Base-by-base conservation (phyloP, 2,797 vertebrate species). In the Oreonectes daqikongensis region DNA sequence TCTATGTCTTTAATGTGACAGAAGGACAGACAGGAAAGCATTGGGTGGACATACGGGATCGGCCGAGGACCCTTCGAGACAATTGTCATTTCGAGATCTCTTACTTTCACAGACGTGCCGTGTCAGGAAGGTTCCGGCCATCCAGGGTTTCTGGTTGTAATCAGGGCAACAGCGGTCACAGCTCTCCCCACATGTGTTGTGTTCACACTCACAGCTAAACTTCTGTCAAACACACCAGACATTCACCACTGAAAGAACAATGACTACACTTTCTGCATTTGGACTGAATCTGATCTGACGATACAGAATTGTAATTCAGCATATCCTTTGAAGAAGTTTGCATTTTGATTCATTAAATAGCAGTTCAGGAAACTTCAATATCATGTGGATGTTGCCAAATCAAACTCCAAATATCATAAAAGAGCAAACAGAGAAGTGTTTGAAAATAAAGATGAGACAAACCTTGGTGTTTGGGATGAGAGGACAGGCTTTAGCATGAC, bases 121-220 rank as follows among this genome's bases (percentile, higher is more conserved):
- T 1, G 92, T 95, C 75, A 95, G 90, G 83, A 98, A 94, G 69
- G 97, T 99, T 70, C 97, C 97, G 11, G 97, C 96, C 92, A 92
- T 93, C 97, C 97, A 99, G 46, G 95, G 95, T 84, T 95, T 95
- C 90, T 99, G 97, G 87, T 99, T 90, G 91, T 96, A 98, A 78
- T 96, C 96, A 2, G 97, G 95, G 87, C 97, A 99, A 87, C 97
- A 99, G 12, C 48, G 94, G 82, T 98, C 95, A 84, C 97, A 99
- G 82, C 95, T 98, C 79, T 96, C 95, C 1, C 97, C 97, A 1
- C 97, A 99, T 0, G 97, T 99, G 87, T 99, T 98, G 85, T 99
- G 96, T 70, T 99, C 95, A 89, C 97, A 99, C 83, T 98, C 95
- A 72, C 97, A 99, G 89, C 91, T 89, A 5, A 98, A 98, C 92